Evolutionary conservation across 2,113 vertebrate species (phyloP), one percentile per base, ranked within the genome.

Genomic region (Corynorhinus townsendii): DNA sequence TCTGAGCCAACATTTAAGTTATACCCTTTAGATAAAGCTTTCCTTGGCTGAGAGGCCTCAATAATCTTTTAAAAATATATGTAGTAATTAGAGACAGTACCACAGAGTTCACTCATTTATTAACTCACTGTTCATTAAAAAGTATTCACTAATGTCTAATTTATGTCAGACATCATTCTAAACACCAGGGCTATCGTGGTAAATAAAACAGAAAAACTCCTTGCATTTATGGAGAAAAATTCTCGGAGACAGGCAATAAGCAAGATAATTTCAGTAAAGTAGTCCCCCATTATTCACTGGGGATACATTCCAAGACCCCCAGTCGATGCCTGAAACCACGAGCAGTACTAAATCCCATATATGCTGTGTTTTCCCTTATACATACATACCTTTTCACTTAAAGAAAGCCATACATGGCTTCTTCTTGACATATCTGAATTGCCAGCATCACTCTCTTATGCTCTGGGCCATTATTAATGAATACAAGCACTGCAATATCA

Each of bases 31-130:
- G n/a, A 77, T 73, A 73, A 45, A 62, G 14, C 24, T 85, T 80
- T 85, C 98, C 98, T 91, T 91, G 49, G n/a, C 59, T 64, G 11
- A 93, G 52, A 72, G 28, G 38, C 30, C 59, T 94, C 14, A n/a
- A 26, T 1, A 45, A 88, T 59, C 11, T 88, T 95, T 62, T 88
- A 66, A 87, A 87, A 83, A 66, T 38, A 79, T 35, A 28, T 3
- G 16, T 1, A 91, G 69, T 38, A 62, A 28, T 86, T 52, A 85
- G 9, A 85, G 11, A 77, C 4, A 56, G 49, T 7, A 72, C 5
- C 52, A 68, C 26, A 76, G 54, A 90, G 35, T 90, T 76, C 43
- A 85, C 49, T 71, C 35, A 62, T 90, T 69, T 45, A 88, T 52
- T 84, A 92, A 94, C 40, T 91, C 38, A 84, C 24, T 86, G 8